These are phyloP conservation scores for Epistrophe grossulariae DNA, from an alignment of 2,888 invertebrate species.

Conservation along the genomic window DNA sequence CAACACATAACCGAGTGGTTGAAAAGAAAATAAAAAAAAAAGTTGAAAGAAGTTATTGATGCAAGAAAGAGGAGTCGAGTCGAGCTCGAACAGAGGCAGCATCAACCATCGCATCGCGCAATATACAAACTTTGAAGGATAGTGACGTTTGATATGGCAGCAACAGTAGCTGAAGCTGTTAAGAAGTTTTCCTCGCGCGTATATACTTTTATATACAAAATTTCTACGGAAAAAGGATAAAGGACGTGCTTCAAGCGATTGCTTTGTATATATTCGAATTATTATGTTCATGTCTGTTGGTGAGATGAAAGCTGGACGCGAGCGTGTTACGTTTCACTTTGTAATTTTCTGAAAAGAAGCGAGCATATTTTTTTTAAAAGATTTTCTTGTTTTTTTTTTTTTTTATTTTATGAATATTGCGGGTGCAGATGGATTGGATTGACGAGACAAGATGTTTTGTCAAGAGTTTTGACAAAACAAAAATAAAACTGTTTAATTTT, in stretches of 20 bases:
- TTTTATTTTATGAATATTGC: slow-evolving; percentile 2
- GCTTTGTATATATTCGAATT: slow-evolving; percentile 70
- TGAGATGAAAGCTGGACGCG: slow-evolving; percentile 61
- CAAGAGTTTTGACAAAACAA: slow-evolving; percentile 28
- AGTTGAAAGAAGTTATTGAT: slow-evolving; percentile 35
- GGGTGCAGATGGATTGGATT: slow-evolving; percentile 35
- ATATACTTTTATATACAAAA: neutral
- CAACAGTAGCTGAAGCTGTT: slow-evolving; percentile 27
- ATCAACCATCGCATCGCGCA: slow-evolving; percentile 21
- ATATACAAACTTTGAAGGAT: slow-evolving; percentile 51
- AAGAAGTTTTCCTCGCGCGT: slow-evolving; percentile 42
- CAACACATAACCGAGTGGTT: slow-evolving; percentile 3
- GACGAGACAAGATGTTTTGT: slow-evolving; percentile 52
- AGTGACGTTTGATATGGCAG: slow-evolving; percentile 66
- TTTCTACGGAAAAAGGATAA: slow-evolving; percentile 19
- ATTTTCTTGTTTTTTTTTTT: slow-evolving; percentile 20
- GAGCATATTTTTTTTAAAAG: slow-evolving; percentile 2
- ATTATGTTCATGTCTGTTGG: slow-evolving; percentile 60
- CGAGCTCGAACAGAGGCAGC: neutral
- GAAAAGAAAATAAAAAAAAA: slow-evolving; percentile 24
- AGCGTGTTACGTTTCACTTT: slow-evolving; percentile 57
- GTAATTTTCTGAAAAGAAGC: slow-evolving; percentile 33
- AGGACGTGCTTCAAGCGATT: slow-evolving; percentile 70
- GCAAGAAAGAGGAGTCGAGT: slow-evolving; percentile 9
- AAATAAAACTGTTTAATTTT: slow-evolving; percentile 11